Evolutionary conservation across 1,140 invertebrate species (phyloP), one percentile per base, ranked within the genome.

Genomic region (Pentalonia nigronervosa): DNA sequence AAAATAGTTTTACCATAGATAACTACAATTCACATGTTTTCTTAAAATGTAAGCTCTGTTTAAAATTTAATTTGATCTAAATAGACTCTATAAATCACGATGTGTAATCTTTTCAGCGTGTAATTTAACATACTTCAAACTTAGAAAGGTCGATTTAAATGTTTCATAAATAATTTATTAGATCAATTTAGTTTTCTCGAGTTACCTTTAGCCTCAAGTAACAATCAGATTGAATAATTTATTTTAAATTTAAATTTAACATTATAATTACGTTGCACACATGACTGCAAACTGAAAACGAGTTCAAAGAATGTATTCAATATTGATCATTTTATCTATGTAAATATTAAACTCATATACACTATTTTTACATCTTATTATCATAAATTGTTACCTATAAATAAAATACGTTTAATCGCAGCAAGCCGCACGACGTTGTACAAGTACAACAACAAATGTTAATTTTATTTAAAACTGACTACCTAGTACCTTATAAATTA

Each of bases 401-500:
- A 76, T n/a, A 76, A n/a, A 76, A 76, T 7, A 34, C 3, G 14
- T 76, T 76, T 76, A 76, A n/a, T 76, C 60, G 4, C 14, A n/a
- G 6, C 14, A 76, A 76, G 60, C 6, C 14, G 4, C 30, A n/a
- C 14, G 14, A n/a, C 6, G n/a, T 76, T 34, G 14, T 34, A 30
- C 60, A n/a, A n/a, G n/a, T 34, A n/a, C 60, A n/a, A 67, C 60
- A 30, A 67, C n/a, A 76, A n/a, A 76, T 76, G n/a, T 76, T 76
- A 76, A 76, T n/a, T 76, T 20, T 76, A n/a, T 76, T 60, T 67
- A 76, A n/a, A 76, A 76, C n/a, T 76, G 60, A n/a, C 60, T 67
- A 60, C 8, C 56, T 67, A 67, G 14, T 67, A 67, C 14, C 2
- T 17, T n/a, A 67, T 67, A 67, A n/a, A n/a, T 67, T 60, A 30